Base-by-base conservation (phyloP, 2,888 invertebrate genomes). In the Gymnoscelis rufifasciata region DNA sequence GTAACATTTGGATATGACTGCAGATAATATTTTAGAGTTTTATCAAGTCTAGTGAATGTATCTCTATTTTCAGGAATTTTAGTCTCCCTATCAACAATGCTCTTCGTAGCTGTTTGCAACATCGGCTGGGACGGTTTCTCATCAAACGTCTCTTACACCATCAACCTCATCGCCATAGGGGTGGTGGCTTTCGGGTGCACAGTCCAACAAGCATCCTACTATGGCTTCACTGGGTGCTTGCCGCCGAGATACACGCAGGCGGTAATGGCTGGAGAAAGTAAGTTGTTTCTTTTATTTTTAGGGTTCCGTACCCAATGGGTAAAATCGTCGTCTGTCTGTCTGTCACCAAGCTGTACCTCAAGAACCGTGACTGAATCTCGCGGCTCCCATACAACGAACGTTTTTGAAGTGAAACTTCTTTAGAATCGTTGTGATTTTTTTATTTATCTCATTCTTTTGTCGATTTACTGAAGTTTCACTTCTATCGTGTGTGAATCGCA, bases 241-340 rank as follows among this genome's bases (percentile, higher is more conserved):
- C 97, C 97, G 13, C 93, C 94, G 54, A 89, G 93, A 55, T 97
- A 97, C 68, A 97, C 97, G 0, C 97, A 97, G 77, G 97, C 97
- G 24, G 96, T 97, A 1, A 97, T 97, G 97, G 94, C 95, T 3
- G 97, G 97, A 49, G 97, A 97, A 90, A 97, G 97, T 94, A 88
- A 90, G 91, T 86, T 50, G 36, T 42, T 31, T 35, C 10, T 6
- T 27, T 28, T 28, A 1, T 28, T 28, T 28, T 6, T n/a, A n/a
- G n/a, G n/a, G n/a, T n/a, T n/a, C n/a, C n/a, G n/a, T n/a, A n/a
- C n/a, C n/a, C n/a, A n/a, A n/a, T n/a, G n/a, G n/a, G n/a, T n/a
- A n/a, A n/a, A n/a, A n/a, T n/a, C n/a, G n/a, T n/a, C n/a, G n/a
- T n/a, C n/a, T n/a, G n/a, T n/a, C n/a, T n/a, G n/a, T n/a, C n/a